Conservation (phyloP, 2,888 invertebrate genomes). For the Melanostoma scalare region DNA sequence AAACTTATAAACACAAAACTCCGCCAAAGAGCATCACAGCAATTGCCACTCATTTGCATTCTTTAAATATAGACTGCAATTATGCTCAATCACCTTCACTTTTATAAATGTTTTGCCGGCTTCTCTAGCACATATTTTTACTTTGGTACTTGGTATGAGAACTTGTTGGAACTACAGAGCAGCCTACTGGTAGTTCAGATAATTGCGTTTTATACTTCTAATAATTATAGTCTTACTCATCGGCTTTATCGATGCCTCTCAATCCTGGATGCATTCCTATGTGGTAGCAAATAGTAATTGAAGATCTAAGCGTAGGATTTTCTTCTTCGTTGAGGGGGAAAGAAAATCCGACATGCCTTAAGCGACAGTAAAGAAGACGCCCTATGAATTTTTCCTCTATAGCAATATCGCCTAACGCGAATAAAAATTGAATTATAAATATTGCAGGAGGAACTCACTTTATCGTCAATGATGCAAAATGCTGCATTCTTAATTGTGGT, state of each 20-base stretch:
- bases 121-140: slow-evolving; percentile 22
- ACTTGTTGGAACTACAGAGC: slow-evolving; percentile 18
- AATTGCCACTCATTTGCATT: slow-evolving; percentile 44
- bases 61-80: slow-evolving; percentile 50
- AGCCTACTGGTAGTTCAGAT: slow-evolving; percentile 20
- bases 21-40: slow-evolving; percentile 20
- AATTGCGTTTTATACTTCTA: slow-evolving; percentile 40
- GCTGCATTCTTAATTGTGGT: slow-evolving; percentile 23
- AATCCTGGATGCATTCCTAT: slow-evolving; percentile 14
- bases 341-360: slow-evolving; percentile 19
- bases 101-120: slow-evolving; percentile 32
- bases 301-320: slow-evolving; percentile 31
- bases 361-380: slow-evolving; percentile 19
- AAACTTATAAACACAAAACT: not conserved
- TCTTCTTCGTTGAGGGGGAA: not conserved
- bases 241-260: slow-evolving; percentile 35
- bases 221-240: slow-evolving; percentile 52
- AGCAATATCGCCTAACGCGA: slow-evolving; percentile 16
- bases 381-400: slow-evolving; percentile 12
- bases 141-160: too few species aligned
- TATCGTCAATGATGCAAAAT: slow-evolving; percentile 40
- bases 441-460: slow-evolving; percentile 29
- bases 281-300: slow-evolving; percentile 35
- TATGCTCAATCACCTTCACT: slow-evolving; percentile 60
- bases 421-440: slow-evolving; percentile 49